These are phyloP conservation scores for Ptilodon capucinus DNA, from an alignment of 2,888 invertebrate genomes.

Conservation along the genomic window DNA sequence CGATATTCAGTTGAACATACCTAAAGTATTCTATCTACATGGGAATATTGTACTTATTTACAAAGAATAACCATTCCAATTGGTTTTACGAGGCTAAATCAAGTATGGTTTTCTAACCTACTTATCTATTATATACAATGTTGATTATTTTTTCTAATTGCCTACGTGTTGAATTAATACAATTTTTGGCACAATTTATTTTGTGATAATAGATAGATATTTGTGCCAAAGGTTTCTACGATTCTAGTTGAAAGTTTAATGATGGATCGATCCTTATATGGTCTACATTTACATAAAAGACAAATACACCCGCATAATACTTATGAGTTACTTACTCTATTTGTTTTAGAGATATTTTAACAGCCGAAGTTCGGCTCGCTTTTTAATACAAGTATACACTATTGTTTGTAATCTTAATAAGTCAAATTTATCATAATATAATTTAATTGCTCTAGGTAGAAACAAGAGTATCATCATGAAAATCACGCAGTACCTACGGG, in stretches of 20 bases:
- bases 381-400: background rate
- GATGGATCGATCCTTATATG: slow-evolving; percentile 25
- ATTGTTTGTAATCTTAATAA: background rate
- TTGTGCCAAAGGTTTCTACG: slow-evolving; percentile 38
- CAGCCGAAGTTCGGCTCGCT: background rate
- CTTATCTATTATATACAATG: slow-evolving; percentile 53
- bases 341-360: background rate
- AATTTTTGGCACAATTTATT: slow-evolving; percentile 51
- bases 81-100: slow-evolving; percentile 4
- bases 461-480: slow-evolving; percentile 15
- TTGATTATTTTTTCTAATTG: slow-evolving; percentile 55
- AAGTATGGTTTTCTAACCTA: slow-evolving; percentile 32
- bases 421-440: background rate
- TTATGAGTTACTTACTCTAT: slow-evolving; percentile 10
- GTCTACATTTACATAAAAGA: slow-evolving; percentile 33
- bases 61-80: slow-evolving; percentile 35
- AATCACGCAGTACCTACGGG: slow-evolving; percentile 27
- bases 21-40: slow-evolving; percentile 62
- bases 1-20: slow-evolving; percentile 28
- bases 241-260: slow-evolving; percentile 27
- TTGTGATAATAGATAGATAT: slow-evolving; percentile 27
- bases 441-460: background rate
- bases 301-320: slow-evolving; percentile 37
- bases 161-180: slow-evolving; percentile 52
- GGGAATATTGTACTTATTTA: slow-evolving; percentile 55